phyloP scores from a whole-genome alignment of 2,888 invertebrate species.

The Thereva unica region DNA sequence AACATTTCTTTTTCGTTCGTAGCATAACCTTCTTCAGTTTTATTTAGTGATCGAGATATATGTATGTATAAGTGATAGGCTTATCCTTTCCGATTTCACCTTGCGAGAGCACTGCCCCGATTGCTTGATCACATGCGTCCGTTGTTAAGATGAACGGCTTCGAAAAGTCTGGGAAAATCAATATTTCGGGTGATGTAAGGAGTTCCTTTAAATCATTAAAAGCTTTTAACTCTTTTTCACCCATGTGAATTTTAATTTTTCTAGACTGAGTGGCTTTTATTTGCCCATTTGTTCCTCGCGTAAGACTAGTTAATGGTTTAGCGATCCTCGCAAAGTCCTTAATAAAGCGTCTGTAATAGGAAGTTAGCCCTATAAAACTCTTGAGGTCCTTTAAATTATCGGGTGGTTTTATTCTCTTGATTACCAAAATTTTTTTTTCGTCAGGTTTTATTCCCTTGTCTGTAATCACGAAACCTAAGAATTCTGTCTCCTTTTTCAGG shows the following conservation, averaged over 20 bases:
- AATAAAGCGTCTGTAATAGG: conserved; percentile 41
- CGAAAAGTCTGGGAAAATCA: conserved; percentile 40
- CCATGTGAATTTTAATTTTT: conserved; percentile 36
- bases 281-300: conserved; percentile 41
- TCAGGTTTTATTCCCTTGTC: conserved; percentile 38
- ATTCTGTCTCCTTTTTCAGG: conserved; percentile 38
- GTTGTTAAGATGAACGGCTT: conserved; percentile 36
- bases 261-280: conserved; percentile 39
- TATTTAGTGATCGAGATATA: conserved; percentile 34
- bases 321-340: conserved; percentile 41
- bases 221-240: conserved; percentile 35
- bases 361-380: conserved; percentile 37
- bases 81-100: conserved; percentile 19
- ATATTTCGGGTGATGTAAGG: conserved; percentile 38
- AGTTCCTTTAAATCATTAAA: conserved; percentile 42
- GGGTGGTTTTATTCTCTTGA: conserved; percentile 29
- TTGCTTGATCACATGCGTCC: conserved; percentile 29
- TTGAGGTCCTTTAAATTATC: conserved; percentile 39
- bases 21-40: conserved; percentile 34
- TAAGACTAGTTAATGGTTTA: conserved; percentile 41
- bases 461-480: conserved; percentile 39
- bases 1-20: conserved; percentile 32
- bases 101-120: conserved; percentile 28
- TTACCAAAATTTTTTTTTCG: conserved; percentile 29
- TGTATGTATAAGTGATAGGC: conserved; percentile 34